phyloP scores from a whole-genome alignment of 2,888 invertebrate species.

The Dromius quadrimaculatus region DNA sequence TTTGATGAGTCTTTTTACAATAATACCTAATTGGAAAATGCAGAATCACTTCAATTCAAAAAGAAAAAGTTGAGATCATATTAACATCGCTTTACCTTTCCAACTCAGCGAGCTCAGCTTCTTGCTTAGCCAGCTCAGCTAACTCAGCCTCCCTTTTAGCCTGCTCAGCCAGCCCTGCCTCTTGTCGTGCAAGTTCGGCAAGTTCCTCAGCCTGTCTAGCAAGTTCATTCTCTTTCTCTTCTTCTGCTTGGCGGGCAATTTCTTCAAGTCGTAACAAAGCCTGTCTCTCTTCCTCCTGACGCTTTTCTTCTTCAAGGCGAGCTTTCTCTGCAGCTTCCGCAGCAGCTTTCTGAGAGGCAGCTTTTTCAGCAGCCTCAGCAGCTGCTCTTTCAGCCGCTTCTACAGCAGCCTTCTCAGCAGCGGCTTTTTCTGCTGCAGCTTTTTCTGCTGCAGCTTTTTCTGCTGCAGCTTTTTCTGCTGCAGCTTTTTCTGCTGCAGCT shows the following conservation, averaged over 20 bases:
- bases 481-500: conserved; percentile 24
- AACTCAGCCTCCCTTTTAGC: conserved; percentile 72
- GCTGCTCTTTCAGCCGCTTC: conserved; percentile 64
- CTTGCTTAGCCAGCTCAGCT: conserved; percentile 66
- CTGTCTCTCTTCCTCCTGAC: conserved; percentile 68
- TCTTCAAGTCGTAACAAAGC: conserved; percentile 71
- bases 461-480: conserved; percentile 47
- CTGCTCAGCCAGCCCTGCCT: conserved; percentile 75
- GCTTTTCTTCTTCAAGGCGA: conserved; percentile 68
- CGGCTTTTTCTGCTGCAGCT: conserved; percentile 65
- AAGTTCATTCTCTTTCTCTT: conserved; percentile 76
- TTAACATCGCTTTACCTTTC: conserved; percentile 55
- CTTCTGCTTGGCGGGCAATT: conserved; percentile 73
- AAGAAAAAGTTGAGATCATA: not conserved
- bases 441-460: conserved; percentile 50
- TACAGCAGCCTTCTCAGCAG: conserved; percentile 66
- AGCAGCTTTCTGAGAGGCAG: conserved; percentile 64
- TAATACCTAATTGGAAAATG: too few relatives aligned
- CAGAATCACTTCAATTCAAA: too few relatives aligned
- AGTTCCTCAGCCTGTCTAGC: conserved; percentile 72
- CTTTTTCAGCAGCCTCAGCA: conserved; percentile 49
- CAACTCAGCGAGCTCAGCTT: conserved; percentile 74
- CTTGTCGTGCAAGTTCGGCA: conserved; percentile 68
- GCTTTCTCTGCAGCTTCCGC: conserved; percentile 68
- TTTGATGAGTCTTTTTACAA: too few relatives aligned